Percentiles rank a stretch among this genome's conserved stretches.
Evolutionary conservation across 1,140 invertebrate genomes (phyloP).

Genomic region (Zophobas morio): DNA sequence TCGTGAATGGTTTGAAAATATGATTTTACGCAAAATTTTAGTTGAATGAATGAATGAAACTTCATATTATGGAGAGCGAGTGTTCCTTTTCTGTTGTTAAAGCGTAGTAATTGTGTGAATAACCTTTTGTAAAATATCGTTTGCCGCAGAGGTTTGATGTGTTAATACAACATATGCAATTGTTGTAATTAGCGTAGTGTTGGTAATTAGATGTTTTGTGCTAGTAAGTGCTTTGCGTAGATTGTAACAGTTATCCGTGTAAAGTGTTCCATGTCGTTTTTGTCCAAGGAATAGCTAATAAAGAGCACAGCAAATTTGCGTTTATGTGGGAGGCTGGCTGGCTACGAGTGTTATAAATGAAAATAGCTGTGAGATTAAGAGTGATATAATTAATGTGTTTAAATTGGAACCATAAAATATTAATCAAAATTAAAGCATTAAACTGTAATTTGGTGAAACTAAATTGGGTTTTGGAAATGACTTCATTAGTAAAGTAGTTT

Average conservation of each 20-base stretch:
- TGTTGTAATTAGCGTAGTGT: slow-evolving; percentile 16
- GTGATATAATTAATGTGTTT: slow-evolving; percentile 42
- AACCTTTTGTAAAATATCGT: not conserved
- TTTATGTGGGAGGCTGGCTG: not conserved
- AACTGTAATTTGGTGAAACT: slow-evolving; percentile 48
- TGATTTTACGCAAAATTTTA: no score
- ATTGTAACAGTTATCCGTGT: slow-evolving; percentile 23
- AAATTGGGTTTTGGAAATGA: slow-evolving; percentile 49
- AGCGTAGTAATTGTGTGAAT: not conserved
- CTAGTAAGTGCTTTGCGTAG: not conserved
- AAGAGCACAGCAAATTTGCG: slow-evolving; percentile 29
- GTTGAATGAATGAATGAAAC: no score
- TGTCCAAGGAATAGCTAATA: slow-evolving; percentile 18
- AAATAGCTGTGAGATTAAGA: slow-evolving; percentile 32
- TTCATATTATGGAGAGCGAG: no score
- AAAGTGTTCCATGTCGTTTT: slow-evolving; percentile 26
- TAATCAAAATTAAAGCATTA: slow-evolving; percentile 52
- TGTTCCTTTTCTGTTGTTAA: no score
- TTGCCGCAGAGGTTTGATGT: not conserved
- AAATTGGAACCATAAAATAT: slow-evolving; percentile 49
- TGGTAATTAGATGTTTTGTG: slow-evolving; percentile 25
- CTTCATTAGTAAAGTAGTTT: slow-evolving; percentile 53
- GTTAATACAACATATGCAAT: slow-evolving; percentile 7
- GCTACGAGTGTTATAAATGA: slow-evolving; percentile 23
- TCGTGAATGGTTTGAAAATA: no score